Conservation (phyloP, 2,113 vertebrate species). For the Ursus arctos region DNA sequence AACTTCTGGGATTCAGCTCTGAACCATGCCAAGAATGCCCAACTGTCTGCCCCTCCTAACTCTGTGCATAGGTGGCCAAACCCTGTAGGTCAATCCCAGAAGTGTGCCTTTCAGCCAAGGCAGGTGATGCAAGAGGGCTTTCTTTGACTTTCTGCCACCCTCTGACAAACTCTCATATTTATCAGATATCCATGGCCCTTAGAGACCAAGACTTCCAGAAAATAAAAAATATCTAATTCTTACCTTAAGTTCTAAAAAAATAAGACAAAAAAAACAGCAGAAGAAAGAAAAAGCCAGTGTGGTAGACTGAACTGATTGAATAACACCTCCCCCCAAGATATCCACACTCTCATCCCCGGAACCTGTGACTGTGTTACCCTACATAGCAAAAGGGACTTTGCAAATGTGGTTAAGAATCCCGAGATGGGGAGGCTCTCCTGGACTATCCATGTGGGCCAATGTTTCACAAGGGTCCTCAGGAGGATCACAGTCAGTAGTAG, state of each 20-base stretch:
- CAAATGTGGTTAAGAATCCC: background rate
- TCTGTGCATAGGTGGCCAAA: background rate
- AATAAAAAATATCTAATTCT: background rate
- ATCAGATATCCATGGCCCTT: background rate
- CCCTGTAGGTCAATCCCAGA: background rate
- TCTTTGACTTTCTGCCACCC: slow-evolving; percentile 1
- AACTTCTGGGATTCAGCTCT: background rate
- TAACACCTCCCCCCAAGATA: background rate
- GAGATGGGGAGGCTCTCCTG: background rate
- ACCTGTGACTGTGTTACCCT: background rate
- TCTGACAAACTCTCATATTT: background rate
- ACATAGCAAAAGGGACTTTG: background rate
- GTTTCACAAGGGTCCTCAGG: background rate
- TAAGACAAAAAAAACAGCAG: background rate
- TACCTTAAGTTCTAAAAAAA: background rate
- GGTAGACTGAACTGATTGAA: background rate
- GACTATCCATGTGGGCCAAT: background rate
- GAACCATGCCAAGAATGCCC: slow-evolving; percentile 52
- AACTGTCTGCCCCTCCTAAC: background rate
- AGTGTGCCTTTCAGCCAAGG: background rate
- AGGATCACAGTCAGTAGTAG: background rate
- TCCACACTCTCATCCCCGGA: background rate
- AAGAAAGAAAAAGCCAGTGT: background rate
- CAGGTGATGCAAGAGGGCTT: background rate
- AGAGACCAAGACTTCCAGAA: background rate